Conservation (phyloP, 2,888 invertebrate species). For the Euplagia quadripunctaria region DNA sequence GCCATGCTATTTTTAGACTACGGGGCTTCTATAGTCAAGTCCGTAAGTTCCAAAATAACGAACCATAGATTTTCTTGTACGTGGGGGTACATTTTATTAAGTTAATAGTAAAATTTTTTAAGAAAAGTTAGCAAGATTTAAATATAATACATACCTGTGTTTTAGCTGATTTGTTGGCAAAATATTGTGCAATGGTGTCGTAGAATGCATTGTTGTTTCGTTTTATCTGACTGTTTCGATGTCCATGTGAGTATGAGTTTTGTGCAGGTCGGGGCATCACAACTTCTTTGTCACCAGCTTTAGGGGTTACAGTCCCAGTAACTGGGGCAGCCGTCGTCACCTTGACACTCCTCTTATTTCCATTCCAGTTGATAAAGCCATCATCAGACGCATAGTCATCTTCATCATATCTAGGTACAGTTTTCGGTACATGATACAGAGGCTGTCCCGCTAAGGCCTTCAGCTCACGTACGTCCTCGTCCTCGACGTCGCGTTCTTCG, state of each 20-base stretch:
- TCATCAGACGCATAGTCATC: constrained; percentile 84
- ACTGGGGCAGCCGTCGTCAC: constrained; percentile 70
- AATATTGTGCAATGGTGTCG: constrained; percentile 83
- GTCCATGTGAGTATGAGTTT: constrained; percentile 66
- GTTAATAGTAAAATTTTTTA: constrained; percentile 7
- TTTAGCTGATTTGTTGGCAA: constrained; percentile 82
- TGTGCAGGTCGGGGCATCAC: constrained; percentile 88
- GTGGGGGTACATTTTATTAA: constrained; percentile 19
- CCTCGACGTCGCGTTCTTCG: constrained; percentile 83
- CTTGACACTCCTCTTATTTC: constrained; percentile 79
- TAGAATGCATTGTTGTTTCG: constrained; percentile 77
- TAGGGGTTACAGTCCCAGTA: constrained; percentile 58
- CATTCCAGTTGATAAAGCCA: constrained; percentile 84
- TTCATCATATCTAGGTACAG: constrained; percentile 77
- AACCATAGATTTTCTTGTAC: constrained; percentile 45
- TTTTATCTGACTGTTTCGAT: constrained; percentile 65
- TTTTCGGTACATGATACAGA: constrained; percentile 82
- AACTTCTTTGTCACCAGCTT: constrained; percentile 89
- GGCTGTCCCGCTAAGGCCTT: constrained; percentile 88
- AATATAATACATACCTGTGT: constrained; percentile 83
- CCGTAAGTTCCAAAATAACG: constrained; percentile 59
- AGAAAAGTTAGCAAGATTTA: constrained; percentile 7
- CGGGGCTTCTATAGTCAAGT: constrained; percentile 68
- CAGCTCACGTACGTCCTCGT: constrained; percentile 89
- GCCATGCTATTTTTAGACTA: constrained; percentile 85